A percentile compares a stretch with the other conserved stretches of the same genome.
Conservation (phyloP, 2,797 vertebrate genomes). For the Trachurus trachurus region DNA sequence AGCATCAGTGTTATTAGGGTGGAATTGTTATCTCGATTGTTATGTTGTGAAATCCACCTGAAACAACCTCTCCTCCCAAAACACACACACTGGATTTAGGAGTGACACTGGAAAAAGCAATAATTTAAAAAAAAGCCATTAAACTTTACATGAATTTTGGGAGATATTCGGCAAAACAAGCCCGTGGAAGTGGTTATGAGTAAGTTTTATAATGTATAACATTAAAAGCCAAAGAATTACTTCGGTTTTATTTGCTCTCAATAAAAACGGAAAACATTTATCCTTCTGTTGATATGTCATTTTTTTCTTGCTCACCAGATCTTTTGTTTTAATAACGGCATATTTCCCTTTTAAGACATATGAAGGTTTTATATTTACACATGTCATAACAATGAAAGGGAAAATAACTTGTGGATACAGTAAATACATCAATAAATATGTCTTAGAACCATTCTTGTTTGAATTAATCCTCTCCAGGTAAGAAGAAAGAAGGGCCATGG, state of each 20-base stretch:
- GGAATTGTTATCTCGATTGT: too few species aligned
- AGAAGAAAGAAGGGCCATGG: not conserved
- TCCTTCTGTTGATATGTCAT: not conserved
- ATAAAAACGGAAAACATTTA: not conserved
- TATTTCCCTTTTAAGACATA: not conserved
- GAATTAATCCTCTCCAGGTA: conserved; percentile 18
- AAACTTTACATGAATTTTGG: too few species aligned
- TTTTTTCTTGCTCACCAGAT: not conserved
- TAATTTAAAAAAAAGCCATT: too few species aligned
- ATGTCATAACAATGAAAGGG: not conserved
- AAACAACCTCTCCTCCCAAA: too few species aligned
- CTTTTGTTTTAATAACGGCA: not conserved
- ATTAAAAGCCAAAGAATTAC: not conserved
- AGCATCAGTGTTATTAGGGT: too few species aligned
- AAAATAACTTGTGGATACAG: not conserved
- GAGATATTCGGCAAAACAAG: too few species aligned
- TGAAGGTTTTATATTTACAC: not conserved
- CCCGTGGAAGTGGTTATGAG: too few species aligned
- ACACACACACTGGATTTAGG: too few species aligned
- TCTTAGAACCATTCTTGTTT: not conserved
- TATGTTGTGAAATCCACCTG: too few species aligned
- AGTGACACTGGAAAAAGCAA: too few species aligned
- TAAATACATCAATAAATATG: not conserved
- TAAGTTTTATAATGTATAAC: not conserved
- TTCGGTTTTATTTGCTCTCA: not conserved